Conservation (phyloP, 2,797 vertebrate species). For the Falco concolor region DNA sequence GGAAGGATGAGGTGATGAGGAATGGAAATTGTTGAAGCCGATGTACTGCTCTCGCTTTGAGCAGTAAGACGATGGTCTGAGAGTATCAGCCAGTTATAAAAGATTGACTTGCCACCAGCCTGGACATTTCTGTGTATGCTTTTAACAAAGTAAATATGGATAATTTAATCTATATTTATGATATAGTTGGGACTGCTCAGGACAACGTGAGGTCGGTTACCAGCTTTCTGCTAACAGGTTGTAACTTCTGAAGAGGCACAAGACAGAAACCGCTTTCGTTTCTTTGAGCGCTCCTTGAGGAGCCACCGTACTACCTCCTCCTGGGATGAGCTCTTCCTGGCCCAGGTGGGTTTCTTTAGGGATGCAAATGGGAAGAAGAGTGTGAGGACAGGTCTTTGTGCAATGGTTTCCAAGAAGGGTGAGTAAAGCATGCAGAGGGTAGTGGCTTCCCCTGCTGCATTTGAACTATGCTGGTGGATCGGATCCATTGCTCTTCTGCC, state of each 20-base stretch:
- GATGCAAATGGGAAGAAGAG: not conserved
- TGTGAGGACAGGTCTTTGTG: not conserved
- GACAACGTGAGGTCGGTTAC: fast-evolving
- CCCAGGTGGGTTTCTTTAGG: not conserved
- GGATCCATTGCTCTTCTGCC: fast-evolving
- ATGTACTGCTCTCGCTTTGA: not conserved
- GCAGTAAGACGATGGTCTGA: fast-evolving
- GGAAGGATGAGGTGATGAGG: not conserved
- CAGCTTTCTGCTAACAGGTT: not conserved
- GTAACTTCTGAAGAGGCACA: not conserved
- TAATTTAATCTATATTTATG: not conserved
- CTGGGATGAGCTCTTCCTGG: not conserved
- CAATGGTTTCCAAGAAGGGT: not conserved
- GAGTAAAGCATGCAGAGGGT: not conserved
- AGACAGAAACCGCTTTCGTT: fast-evolving
- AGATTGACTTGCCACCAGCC: fast-evolving
- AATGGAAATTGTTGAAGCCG: not conserved
- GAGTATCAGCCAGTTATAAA: not conserved
- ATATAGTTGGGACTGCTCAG: not conserved
- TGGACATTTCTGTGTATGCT: not conserved
- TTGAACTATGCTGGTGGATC: not conserved
- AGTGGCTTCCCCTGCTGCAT: not conserved
- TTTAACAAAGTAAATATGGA: not conserved
- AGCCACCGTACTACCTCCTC: not conserved
- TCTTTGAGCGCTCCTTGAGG: fast-evolving